Evolutionary conservation across 1,140 invertebrate species (phyloP).

Genomic region (Rhopalosiphum maidis): DNA sequence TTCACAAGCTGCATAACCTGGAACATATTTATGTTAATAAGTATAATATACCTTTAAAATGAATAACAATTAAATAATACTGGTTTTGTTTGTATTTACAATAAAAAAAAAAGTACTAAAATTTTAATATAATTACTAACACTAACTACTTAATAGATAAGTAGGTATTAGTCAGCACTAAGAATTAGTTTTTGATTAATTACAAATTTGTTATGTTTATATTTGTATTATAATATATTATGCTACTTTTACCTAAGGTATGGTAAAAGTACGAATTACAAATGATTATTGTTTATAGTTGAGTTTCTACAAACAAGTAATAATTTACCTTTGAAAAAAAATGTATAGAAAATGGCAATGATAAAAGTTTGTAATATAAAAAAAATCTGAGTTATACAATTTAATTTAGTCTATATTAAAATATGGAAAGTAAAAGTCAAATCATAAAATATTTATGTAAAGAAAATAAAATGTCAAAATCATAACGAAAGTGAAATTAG

Average conservation of each 20-base stretch:
- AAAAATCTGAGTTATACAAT: not conserved
- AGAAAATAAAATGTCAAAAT: not conserved
- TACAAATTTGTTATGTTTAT: not conserved
- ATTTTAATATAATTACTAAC: not conserved
- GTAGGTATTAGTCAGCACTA: not conserved
- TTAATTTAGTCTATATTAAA: not conserved
- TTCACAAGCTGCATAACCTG: constrained; percentile 54
- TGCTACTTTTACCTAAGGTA: too few species aligned
- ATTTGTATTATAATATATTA: not conserved
- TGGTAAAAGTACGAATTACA: not conserved
- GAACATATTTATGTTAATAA: constrained; percentile 27
- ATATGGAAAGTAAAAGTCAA: not conserved
- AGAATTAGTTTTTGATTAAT: not conserved
- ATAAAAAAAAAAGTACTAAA: not conserved
- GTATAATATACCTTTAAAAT: not conserved
- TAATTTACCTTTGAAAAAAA: not conserved
- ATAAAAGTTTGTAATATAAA: not conserved
- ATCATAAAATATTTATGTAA: not conserved
- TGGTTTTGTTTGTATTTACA: not conserved
- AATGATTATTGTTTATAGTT: not conserved
- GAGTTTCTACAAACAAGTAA: not conserved
- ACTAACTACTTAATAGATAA: not conserved
- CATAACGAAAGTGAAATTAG: not conserved
- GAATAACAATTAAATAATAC: not conserved
- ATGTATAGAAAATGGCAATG: not conserved